Evolutionary conservation across 2,888 invertebrate species (phyloP).

Genomic region (Ornithoptera priamus): DNA sequence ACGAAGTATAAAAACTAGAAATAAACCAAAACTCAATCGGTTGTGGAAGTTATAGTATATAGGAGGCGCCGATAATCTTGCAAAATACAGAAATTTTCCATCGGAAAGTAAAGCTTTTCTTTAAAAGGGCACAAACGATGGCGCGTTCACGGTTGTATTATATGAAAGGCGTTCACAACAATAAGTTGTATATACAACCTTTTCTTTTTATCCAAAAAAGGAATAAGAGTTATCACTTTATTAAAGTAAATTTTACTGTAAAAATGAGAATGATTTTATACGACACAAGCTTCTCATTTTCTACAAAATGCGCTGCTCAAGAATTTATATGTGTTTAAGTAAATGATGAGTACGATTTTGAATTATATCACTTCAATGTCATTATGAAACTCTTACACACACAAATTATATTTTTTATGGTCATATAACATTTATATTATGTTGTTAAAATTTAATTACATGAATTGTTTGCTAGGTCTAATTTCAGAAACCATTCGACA

Average conservation of each 20-base stretch:
- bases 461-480: no score
- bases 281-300: no score
- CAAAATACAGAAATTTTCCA: background rate
- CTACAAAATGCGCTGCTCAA: no score
- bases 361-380: no score
- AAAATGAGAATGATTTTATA: background rate
- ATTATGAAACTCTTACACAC: no score
- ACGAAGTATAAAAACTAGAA: background rate
- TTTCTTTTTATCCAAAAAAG: background rate
- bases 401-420: no score
- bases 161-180: slow-evolving; percentile 4
- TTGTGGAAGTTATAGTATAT: background rate
- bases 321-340: no score
- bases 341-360: no score
- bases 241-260: background rate
- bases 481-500: no score
- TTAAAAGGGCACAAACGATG: slow-evolving; percentile 19
- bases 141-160: slow-evolving; percentile 19
- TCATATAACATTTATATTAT: no score
- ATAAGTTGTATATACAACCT: background rate
- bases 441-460: no score
- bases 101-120: slow-evolving; percentile 4
- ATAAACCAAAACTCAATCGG: background rate
- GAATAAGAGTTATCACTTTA: background rate
- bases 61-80: background rate